Evolutionary conservation across 2,797 vertebrate genomes (phyloP).

Genomic region (Acipenser ruthenus): DNA sequence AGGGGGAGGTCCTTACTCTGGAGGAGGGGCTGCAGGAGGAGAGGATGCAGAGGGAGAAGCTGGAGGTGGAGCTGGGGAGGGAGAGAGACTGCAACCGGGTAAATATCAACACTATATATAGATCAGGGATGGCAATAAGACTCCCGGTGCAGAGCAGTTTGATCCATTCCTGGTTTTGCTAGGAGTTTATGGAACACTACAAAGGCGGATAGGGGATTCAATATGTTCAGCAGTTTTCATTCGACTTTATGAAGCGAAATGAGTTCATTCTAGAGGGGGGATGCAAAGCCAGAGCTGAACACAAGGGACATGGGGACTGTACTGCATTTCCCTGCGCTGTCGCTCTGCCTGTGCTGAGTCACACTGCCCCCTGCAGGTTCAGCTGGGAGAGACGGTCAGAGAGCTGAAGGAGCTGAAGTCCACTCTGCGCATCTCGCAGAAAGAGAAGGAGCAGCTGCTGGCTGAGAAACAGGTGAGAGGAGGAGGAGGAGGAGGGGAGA

Average conservation of each 20-base stretch:
- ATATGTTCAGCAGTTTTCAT: too few species aligned
- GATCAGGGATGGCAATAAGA: too few species aligned
- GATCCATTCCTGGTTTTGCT: too few species aligned
- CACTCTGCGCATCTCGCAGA: slow-evolving; percentile 69
- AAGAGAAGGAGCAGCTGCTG: slow-evolving; percentile 75
- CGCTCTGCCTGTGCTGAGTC: too few species aligned
- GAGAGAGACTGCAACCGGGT: slow-evolving; percentile 82
- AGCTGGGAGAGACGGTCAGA: slow-evolving; percentile 72
- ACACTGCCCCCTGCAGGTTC: slow-evolving; percentile 56
- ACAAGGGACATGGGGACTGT: too few species aligned
- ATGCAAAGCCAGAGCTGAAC: too few species aligned
- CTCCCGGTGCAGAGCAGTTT: too few species aligned
- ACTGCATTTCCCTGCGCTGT: too few species aligned
- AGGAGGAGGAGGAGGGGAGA: background rate
- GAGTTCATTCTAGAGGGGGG: too few species aligned
- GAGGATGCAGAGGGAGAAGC: slow-evolving; percentile 65
- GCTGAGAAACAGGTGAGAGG: slow-evolving; percentile 67
- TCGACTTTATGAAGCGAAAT: too few species aligned
- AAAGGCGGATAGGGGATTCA: too few species aligned
- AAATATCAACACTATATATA: slow-evolving; percentile 21
- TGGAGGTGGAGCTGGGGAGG: slow-evolving; percentile 69
- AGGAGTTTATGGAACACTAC: too few species aligned
- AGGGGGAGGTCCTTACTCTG: slow-evolving; percentile 51
- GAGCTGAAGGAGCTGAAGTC: slow-evolving; percentile 79
- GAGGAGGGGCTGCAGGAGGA: slow-evolving; percentile 75